A percentile compares a stretch with the other conserved stretches of the same genome.
Evolutionary conservation across 2,888 invertebrate genomes (phyloP).

Genomic region (Tiliacea aurago): DNA sequence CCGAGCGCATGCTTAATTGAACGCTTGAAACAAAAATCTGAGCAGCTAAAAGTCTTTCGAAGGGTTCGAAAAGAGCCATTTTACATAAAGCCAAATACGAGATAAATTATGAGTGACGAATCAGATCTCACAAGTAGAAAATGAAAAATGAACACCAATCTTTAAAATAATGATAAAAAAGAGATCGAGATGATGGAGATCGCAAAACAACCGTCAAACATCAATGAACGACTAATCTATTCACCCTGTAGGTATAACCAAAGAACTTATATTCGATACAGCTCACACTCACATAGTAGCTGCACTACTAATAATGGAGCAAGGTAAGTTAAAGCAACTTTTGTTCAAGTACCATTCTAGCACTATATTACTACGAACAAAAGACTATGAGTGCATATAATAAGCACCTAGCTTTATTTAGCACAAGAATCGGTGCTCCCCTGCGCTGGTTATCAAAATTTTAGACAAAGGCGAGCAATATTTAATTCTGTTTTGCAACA

Average conservation of each 20-base stretch:
- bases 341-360: background rate
- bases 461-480: background rate
- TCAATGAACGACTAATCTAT: no score
- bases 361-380: slow-evolving; percentile 20
- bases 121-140: background rate
- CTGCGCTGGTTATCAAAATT: slow-evolving; percentile 8
- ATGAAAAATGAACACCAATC: no score
- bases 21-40: background rate
- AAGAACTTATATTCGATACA: background rate
- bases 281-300: slow-evolving; percentile 1
- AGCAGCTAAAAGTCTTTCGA: background rate
- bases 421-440: background rate
- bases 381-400: slow-evolving; percentile 10
- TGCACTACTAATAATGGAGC: slow-evolving; percentile 4
- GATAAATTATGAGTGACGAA: background rate
- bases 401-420: background rate
- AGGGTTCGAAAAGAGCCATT: background rate
- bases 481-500: slow-evolving; percentile 9
- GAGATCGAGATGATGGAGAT: no score
- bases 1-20: background rate
- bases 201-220: no score
- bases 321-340: background rate
- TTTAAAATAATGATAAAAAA: no score
- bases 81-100: background rate
- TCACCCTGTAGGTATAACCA: background rate